Base-by-base conservation (phyloP, 2,797 vertebrate genomes). In the Notamacropus eugenii region DNA sequence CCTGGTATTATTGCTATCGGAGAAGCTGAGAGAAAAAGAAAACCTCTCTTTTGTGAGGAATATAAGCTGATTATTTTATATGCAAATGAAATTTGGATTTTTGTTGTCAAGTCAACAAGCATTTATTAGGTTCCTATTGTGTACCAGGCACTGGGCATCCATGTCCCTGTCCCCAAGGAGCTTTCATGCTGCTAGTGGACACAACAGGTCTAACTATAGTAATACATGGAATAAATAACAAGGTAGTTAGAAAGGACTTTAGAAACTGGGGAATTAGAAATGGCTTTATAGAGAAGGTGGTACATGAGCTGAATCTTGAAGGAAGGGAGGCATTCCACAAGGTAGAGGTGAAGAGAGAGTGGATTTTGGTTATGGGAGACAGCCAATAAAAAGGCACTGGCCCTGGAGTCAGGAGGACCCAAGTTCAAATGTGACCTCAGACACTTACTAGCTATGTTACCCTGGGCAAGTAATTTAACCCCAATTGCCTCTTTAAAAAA, bases 61-160 rank as follows among this genome's bases (percentile, higher is more conserved):
- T 1, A n/a, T 40, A 92, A 94, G 10, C 12, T 92, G 1, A 12
- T 67, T 57, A 56, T 95, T 98, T 97, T 55, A 93, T 97, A 92
- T 62, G 16, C 55, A 13, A 50, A 50, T 46, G 67, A 82, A 82
- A 46, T 46, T 11, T 74, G 67, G 16, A 82, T 82, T 50, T 87
- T 67, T 67, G 10, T 67, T 87, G 74, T 87, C 24, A 87, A 87
- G 6, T 24, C 40, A 50, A 50, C 22, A 87, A 50, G 19, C 34
- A 74, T 40, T 82, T 82, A 46, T 82, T 82, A 82, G 19, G 6
- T 24, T 87, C 74, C 40, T 46, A 87, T 24, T 28, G 46, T 87
- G 8, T 87, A 40, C 74, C 22, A 11, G 19, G 9, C 74, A 87
- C 24, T 50, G 40, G 13, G 34, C 34, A 19, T n/a, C 19, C 16